phyloP scores from a whole-genome alignment of 2,888 invertebrate genomes.

The Caradrina kadenii region DNA sequence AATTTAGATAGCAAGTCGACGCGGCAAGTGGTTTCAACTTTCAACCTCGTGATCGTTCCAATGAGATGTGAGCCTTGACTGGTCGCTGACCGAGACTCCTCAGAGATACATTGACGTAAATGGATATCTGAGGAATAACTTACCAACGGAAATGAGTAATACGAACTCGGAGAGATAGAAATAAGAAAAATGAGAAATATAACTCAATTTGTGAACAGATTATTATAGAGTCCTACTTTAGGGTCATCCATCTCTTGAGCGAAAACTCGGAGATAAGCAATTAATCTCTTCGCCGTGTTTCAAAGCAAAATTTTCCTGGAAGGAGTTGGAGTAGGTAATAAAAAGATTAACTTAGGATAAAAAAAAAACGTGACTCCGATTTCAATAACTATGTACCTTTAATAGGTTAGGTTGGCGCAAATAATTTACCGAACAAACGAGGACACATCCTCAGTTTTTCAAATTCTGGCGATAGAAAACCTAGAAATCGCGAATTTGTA shows the following conservation, averaged over 20 bases:
- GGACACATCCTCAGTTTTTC: not conserved
- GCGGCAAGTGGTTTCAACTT: conserved; percentile 63
- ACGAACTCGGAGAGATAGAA: conserved; percentile 44
- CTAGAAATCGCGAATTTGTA: conserved; percentile 20
- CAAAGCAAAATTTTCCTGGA: conserved; percentile 38
- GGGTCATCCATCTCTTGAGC: conserved; percentile 23
- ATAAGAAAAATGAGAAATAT: conserved; percentile 45
- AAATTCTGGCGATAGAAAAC: not conserved
- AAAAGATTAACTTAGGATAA: conserved; percentile 29
- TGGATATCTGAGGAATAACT: conserved; percentile 57
- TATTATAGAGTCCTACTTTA: conserved; percentile 35
- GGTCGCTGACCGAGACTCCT: conserved; percentile 51
- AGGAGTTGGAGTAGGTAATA: conserved; percentile 36
- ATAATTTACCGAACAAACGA: not conserved
- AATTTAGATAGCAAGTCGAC: conserved; percentile 46
- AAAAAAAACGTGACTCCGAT: conserved; percentile 17
- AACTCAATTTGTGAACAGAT: conserved; percentile 40
- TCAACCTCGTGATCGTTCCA: conserved; percentile 61
- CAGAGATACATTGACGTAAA: conserved; percentile 53
- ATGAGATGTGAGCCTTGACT: conserved; percentile 59
- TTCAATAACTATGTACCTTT: conserved; percentile 13
- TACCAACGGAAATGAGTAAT: conserved; percentile 57
- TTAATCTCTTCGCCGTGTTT: conserved; percentile 40
- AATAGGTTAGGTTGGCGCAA: not conserved
- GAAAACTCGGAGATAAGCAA: conserved; percentile 39